Evolutionary conservation across 2,888 invertebrate genomes (phyloP), one percentile per base, ranked within the genome.

Genomic region (Syritta pipiens): DNA sequence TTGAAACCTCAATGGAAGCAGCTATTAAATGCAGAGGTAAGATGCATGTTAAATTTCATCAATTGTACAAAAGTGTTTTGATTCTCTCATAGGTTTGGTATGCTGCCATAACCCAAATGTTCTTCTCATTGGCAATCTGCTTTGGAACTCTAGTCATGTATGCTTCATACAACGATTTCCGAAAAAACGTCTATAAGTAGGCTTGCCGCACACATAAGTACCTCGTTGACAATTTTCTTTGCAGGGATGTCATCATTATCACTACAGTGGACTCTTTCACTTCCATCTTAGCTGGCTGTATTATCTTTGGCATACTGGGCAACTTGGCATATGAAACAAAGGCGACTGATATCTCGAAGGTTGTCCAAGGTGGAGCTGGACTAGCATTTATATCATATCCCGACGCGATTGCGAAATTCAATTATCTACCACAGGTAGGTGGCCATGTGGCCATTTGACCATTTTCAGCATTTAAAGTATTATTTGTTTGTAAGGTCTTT

Each of bases 281-380:
- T 0, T 95, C 95, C 81, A 87, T 96, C 7, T 88, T 96, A 59
- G 95, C 96, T 0, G 96, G 96, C 0, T 92, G 93, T 81, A 95
- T 95, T 1, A 95, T 96, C 81, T 96, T 96, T 85, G 94, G 95
- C 2, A 94, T 96, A 76, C 89, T 96, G 12, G 96, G 96, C 0
- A 95, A 95, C 86, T 87, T 96, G 83, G 95, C 96, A 0, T 88
- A 92, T 83, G 92, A 93, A 84, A 90, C 90, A 42, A 90, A 91
- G 0, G 87, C 88, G 3, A 88, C 90, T 22, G 92, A 93, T 1
- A 92, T 95, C 1, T 86, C 89, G 0, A 86, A 91, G 0, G 94
- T 95, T 0, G 92, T 96, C 0, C 93, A 93, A 19, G 88, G 90
- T 83, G 96, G 96, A 0, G 93, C 94, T 1, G 94, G 95, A 0